Evolutionary conservation across 2,888 invertebrate species (phyloP).

Genomic region (Epsilonema sp.): DNA sequence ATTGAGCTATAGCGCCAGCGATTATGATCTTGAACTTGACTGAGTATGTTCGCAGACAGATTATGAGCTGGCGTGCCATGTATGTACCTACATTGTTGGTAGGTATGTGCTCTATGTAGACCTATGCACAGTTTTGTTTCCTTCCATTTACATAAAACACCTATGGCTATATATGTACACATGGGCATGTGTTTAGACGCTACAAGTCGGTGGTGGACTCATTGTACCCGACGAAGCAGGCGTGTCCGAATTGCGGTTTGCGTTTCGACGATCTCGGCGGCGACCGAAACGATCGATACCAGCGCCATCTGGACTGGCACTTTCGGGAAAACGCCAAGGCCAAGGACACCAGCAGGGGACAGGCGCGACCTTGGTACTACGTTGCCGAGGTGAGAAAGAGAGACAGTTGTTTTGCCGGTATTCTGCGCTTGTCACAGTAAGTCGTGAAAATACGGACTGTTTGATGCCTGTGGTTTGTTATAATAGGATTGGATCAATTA

Average conservation of each 20-base stretch:
- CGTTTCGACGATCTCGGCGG: slow-evolving; percentile 50
- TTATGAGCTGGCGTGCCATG: slow-evolving; percentile 5
- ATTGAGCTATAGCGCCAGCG: no score
- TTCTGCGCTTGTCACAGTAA: no score
- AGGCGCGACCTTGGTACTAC: slow-evolving; percentile 72
- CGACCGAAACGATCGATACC: slow-evolving; percentile 57
- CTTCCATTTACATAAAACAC: background rate
- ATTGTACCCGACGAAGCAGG: slow-evolving; percentile 52
- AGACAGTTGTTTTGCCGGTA: no score
- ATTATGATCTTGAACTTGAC: no score
- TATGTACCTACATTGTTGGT: no score
- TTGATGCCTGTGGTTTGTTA: no score
- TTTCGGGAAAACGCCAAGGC: slow-evolving; percentile 77
- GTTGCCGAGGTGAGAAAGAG: slow-evolving; percentile 40
- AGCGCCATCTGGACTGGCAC: slow-evolving; percentile 93
- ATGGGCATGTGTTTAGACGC: slow-evolving; percentile 39
- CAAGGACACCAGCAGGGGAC: slow-evolving; percentile 45
- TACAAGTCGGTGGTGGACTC: slow-evolving; percentile 48
- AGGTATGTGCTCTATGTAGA: slow-evolving; percentile 3
- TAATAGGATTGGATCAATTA: slow-evolving; percentile 13
- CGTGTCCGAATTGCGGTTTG: slow-evolving; percentile 86
- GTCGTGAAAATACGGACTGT: no score
- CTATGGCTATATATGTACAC: no score
- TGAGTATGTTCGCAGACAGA: no score
- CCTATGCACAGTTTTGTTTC: background rate